Base-by-base conservation (phyloP, 2,888 invertebrate species). In the Ophioninae sp. region DNA sequence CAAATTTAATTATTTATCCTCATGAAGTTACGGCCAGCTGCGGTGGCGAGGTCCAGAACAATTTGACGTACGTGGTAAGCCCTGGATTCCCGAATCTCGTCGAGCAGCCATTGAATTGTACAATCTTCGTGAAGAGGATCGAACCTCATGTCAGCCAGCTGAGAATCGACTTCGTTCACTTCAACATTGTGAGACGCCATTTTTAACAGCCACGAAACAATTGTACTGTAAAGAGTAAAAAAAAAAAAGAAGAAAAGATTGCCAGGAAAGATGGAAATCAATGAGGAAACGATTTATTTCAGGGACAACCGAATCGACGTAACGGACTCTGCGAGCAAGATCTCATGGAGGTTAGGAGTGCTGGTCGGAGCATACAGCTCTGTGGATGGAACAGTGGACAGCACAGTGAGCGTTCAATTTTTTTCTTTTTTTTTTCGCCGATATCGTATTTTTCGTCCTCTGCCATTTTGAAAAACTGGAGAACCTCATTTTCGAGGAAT, bases 371-470 rank as follows among this genome's bases (percentile, higher is more conserved):
- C 67, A 94, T 97, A 85, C 95, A 94, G 17, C 88, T 97, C 10
- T 97, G 97, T 90, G 97, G 97, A 0, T 95, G 96, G 90, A 97
- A 97, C 90, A 97, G 96, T 89, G 97, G 97, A 17, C 97, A 97
- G 88, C 97, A 97, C 88, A 94, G 97, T 97, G 92, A 94, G 95
- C 93, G 58, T 76, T 0, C 7, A 22, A 56, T 20, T 9, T 22
- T 67, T 10, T 37, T 2, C 17, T 72, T 39, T 44, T 61, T 41
- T 61, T 20, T 71, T 30, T 2, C n/a, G n/a, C 20, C n/a, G 3
- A 37, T 9, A 20, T 10, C 22, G 17, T 1, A 51, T 51, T 51
- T 51, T 17, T 51, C 5, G 17, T 17, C 51, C 51, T 51, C 51
- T 9, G 8, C 8, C 13, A 51, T 17, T 17, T 51, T 13, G 51